Percentiles rank a stretch among this genome's conserved stretches.
Conservation (phyloP, 1,140 invertebrate genomes). For the Heliconius melpomene region DNA sequence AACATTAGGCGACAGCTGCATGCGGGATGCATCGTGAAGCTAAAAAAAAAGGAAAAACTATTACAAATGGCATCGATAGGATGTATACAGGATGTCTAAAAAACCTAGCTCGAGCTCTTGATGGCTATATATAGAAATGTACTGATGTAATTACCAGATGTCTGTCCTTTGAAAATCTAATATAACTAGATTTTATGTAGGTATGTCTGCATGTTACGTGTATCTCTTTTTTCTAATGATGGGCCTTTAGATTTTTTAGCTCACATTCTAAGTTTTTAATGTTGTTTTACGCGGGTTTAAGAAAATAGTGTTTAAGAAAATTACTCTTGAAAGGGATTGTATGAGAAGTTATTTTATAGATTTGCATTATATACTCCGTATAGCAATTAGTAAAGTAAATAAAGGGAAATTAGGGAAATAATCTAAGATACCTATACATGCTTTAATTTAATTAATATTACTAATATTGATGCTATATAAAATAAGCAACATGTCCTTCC, state of each 20-base stretch:
- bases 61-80: constrained; percentile 1
- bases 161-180: constrained; percentile 5
- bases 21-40: too few species aligned
- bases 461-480: background rate
- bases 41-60: background rate
- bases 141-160: constrained; percentile 4
- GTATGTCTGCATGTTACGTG: background rate
- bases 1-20: too few species aligned
- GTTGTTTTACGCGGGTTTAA: too few species aligned
- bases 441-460: background rate
- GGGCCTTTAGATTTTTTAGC: too few species aligned
- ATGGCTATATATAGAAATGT: constrained; percentile 7
- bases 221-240: background rate
- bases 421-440: background rate
- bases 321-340: too few species aligned
- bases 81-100: background rate
- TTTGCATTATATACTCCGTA: too few species aligned
- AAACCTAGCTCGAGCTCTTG: background rate
- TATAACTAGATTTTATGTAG: background rate
- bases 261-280: too few species aligned
- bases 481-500: background rate
- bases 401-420: too few species aligned
- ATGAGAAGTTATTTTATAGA: too few species aligned
- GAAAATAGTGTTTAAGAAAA: too few species aligned
- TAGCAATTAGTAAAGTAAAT: too few species aligned